phyloP scores from a whole-genome alignment of 2,888 invertebrate species.

The Apamea monoglypha region DNA sequence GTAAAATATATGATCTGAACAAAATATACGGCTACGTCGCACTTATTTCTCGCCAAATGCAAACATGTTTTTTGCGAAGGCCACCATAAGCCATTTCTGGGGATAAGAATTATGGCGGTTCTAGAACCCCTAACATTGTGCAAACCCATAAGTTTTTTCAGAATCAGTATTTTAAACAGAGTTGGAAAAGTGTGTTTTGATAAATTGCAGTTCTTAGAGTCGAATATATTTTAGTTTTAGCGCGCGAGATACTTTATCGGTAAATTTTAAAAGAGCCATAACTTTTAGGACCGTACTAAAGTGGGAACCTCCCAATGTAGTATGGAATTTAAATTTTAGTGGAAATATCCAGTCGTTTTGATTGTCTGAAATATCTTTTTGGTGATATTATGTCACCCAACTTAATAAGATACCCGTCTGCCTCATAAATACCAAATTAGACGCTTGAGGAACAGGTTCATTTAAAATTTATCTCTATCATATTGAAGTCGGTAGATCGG shows the following conservation, averaged over 20 bases:
- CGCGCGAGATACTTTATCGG: conserved; percentile 42
- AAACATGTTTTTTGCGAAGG: conserved; percentile 53
- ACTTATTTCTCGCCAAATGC: conserved; percentile 49
- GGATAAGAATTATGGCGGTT: conserved; percentile 40
- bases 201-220: conserved; percentile 52
- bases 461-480: conserved; percentile 1
- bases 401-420: conserved; percentile 5
- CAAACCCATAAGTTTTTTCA: conserved; percentile 33
- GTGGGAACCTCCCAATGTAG: background rate
- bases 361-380: conserved; percentile 21
- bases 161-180: conserved; percentile 50
- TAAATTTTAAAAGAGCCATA: conserved; percentile 50
- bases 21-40: conserved; percentile 43
- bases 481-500: conserved; percentile 10
- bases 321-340: conserved; percentile 17
- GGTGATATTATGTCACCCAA: conserved; percentile 6
- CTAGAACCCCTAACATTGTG: conserved; percentile 32
- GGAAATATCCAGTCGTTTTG: conserved; percentile 12
- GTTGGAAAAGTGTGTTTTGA: conserved; percentile 45
- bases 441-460: conserved; percentile 2
- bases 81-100: conserved; percentile 47
- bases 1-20: conserved; percentile 45
- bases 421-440: conserved; percentile 5
- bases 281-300: conserved; percentile 28
- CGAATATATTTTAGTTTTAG: conserved; percentile 50